Percentiles rank a stretch among this genome's conserved stretches.
phyloP scores from a whole-genome alignment of 2,888 invertebrate genomes.

The Cephus nigrinus region DNA sequence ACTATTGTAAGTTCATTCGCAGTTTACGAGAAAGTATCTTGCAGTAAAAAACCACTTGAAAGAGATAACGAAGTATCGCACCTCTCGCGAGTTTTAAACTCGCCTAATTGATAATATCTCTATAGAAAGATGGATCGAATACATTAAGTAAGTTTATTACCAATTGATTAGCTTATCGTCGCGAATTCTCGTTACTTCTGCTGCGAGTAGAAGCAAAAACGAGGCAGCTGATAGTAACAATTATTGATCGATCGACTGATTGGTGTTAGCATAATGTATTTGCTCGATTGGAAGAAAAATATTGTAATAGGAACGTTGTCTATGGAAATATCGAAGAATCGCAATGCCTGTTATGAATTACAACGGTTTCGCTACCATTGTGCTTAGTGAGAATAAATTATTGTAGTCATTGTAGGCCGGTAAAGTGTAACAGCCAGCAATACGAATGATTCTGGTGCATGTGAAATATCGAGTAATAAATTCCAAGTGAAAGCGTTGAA shows the following conservation, averaged over 20 bases:
- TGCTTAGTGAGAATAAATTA: neutral
- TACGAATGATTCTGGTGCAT: neutral
- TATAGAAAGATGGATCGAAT: neutral
- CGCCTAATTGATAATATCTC: neutral
- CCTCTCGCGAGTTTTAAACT: neutral
- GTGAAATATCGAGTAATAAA: neutral
- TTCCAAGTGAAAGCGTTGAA: neutral
- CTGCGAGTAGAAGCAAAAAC: slow-evolving; percentile 31
- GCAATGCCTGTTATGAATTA: neutral
- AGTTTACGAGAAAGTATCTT: neutral
- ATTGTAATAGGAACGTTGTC: slow-evolving; percentile 36
- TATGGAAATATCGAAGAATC: slow-evolving; percentile 19
- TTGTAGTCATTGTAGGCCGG: neutral
- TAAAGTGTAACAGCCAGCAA: neutral
- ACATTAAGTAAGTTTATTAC: neutral
- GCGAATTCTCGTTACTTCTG: slow-evolving; percentile 11
- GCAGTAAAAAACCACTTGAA: neutral
- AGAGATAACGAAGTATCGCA: neutral
- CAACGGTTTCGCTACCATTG: neutral
- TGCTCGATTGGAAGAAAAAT: slow-evolving; percentile 19
- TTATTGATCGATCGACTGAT: slow-evolving; percentile 1
- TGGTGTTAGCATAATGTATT: neutral
- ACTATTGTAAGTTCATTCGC: slow-evolving; percentile 14
- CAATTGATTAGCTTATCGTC: neutral
- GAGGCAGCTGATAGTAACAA: slow-evolving; percentile 5